Percentiles rank a stretch among this genome's conserved stretches.
Conservation (phyloP, 2,797 vertebrate genomes). For the Trachops cirrhosus region DNA sequence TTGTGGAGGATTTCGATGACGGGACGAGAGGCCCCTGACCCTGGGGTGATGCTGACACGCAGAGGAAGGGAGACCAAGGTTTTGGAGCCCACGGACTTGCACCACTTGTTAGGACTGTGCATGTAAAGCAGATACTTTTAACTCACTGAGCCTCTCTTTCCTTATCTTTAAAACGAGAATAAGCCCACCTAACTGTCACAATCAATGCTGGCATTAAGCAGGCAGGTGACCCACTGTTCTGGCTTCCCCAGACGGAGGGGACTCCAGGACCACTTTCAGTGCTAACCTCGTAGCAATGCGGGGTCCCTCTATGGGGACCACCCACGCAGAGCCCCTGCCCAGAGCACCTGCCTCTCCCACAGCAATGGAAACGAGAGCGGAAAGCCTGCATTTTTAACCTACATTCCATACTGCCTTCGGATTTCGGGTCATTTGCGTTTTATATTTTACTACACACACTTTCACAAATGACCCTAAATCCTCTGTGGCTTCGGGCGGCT, state of each 20-base stretch:
- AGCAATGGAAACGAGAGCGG: accelerated
- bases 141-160: not conserved
- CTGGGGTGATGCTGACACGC: not conserved
- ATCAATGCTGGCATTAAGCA: not conserved
- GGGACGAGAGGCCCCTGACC: not conserved
- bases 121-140: not conserved
- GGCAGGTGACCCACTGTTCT: not conserved
- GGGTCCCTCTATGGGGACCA: not conserved
- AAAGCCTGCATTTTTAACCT: not conserved
- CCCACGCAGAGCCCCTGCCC: not conserved
- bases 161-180: not conserved
- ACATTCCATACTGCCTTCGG: not conserved
- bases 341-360: not conserved
- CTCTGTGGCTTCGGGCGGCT: not conserved
- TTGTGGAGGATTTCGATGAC: too few relatives aligned
- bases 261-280: not conserved
- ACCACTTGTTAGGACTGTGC: not conserved
- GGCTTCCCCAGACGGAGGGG: not conserved
- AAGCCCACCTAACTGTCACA: not conserved
- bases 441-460: not conserved
- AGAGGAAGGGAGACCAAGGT: not conserved
- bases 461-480: not conserved
- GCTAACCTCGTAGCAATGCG: not conserved
- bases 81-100: not conserved
- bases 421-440: not conserved